Percentiles rank a stretch among this genome's conserved stretches.
Evolutionary conservation across 2,113 vertebrate species (phyloP).

Genomic region (Scomber colias): DNA sequence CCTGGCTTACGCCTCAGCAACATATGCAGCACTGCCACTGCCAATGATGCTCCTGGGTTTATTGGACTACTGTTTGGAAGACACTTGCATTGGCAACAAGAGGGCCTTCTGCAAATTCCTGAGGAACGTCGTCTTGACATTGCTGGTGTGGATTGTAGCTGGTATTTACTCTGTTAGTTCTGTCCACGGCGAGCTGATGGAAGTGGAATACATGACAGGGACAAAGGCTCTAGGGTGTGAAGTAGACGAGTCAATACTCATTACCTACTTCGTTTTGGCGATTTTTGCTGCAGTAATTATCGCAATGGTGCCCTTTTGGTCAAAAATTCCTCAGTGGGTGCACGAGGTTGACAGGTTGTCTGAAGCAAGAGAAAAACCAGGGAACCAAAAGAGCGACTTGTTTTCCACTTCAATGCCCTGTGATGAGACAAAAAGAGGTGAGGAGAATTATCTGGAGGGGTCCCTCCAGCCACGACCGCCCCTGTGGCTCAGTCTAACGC

Average conservation of each 20-base stretch:
- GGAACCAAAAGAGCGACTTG: conserved; percentile 53
- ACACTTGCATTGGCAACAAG: neutral
- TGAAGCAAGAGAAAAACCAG: neutral
- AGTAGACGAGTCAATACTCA: conserved; percentile 53
- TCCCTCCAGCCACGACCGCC: neutral
- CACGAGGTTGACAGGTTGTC: conserved; percentile 43
- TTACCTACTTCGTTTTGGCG: conserved; percentile 37
- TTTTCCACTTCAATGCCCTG: neutral
- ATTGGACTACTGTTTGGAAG: conserved; percentile 62
- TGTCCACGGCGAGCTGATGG: conserved; percentile 4
- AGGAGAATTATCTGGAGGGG: neutral
- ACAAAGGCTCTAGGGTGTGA: conserved; percentile 54
- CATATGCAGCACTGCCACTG: conserved; percentile 73
- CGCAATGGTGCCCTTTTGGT: conserved; percentile 62
- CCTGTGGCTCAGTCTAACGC: conserved; percentile 67
- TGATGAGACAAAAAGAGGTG: neutral
- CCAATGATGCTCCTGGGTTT: conserved; percentile 71
- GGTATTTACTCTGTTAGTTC: conserved; percentile 32
- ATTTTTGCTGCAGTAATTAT: conserved; percentile 27
- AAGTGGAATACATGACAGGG: neutral
- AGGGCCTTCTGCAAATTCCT: conserved; percentile 18
- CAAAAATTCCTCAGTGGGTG: conserved; percentile 58
- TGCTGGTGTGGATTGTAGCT: conserved; percentile 73
- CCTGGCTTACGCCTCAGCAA: conserved; percentile 65
- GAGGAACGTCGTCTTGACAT: conserved; percentile 16